Percentiles rank a stretch among this genome's conserved stretches.
Evolutionary conservation across 2,888 invertebrate genomes (phyloP).

Genomic region (Xestia xanthographa): DNA sequence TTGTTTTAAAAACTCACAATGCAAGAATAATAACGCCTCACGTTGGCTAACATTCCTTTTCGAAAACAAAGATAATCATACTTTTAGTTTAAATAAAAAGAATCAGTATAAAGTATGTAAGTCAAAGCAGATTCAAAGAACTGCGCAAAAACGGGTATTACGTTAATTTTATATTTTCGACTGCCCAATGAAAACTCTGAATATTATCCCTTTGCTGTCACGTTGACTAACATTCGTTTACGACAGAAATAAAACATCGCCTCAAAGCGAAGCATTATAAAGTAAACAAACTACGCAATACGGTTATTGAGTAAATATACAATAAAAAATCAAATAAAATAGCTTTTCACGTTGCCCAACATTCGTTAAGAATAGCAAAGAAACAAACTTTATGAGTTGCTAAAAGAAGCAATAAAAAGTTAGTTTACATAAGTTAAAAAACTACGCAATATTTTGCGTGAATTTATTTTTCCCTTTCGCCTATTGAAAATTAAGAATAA

Average conservation of each 20-base stretch:
- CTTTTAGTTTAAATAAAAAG: neutral
- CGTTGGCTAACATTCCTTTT: neutral
- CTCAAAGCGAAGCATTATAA: constrained; percentile 20
- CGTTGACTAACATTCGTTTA: neutral
- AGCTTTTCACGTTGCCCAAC: constrained; percentile 2
- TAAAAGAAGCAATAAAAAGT: constrained; percentile 29
- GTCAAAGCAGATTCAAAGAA: neutral
- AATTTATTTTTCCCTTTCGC: neutral
- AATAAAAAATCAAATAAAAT: neutral
- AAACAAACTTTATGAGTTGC: neutral
- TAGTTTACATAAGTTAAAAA: neutral
- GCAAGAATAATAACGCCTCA: too few species aligned
- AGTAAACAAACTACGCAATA: constrained; percentile 5
- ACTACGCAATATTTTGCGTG: neutral
- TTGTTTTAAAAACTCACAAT: neutral
- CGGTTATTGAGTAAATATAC: neutral
- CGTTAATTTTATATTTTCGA: neutral
- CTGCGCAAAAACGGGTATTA: neutral
- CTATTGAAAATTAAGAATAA: constrained; percentile 4
- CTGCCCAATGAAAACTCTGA: neutral
- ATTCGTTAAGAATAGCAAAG: neutral
- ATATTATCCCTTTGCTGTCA: neutral
- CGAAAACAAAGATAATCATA: too few species aligned
- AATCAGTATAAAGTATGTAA: neutral
- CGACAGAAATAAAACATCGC: neutral